These are phyloP conservation scores for Lomographa bimaculata DNA, from an alignment of 2,888 invertebrate genomes.

Conservation along the genomic window DNA sequence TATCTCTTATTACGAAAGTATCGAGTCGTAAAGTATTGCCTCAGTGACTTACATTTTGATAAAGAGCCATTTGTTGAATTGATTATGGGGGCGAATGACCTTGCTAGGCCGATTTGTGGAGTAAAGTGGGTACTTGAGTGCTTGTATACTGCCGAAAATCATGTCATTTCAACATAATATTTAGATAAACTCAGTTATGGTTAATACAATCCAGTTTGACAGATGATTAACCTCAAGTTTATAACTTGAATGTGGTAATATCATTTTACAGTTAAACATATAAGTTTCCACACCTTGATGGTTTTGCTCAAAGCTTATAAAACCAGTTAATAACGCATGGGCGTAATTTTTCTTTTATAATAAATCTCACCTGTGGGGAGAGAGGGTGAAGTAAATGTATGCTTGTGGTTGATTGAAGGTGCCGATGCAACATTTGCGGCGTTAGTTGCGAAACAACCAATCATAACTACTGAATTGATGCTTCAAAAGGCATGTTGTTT, in stretches of 20 bases:
- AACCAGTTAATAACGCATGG: too few relatives aligned
- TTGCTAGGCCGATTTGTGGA: conserved; percentile 26
- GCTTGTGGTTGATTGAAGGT: too few relatives aligned
- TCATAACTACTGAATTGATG: too few relatives aligned
- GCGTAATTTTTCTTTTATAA: too few relatives aligned
- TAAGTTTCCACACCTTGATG: conserved; percentile 2
- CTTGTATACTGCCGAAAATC: conserved; percentile 26
- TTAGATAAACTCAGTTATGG: conserved; percentile 18
- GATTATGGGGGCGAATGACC: conserved; percentile 29
- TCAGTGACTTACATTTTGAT: conserved; percentile 32
- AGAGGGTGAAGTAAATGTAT: too few relatives aligned
- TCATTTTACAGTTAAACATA: conserved; percentile 14
- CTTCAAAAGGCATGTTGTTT: too few relatives aligned
- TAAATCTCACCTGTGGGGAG: too few relatives aligned
- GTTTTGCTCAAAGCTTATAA: too few relatives aligned
- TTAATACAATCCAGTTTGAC: conserved; percentile 14
- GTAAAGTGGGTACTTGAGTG: conserved; percentile 27
- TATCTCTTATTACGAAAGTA: conserved; percentile 39
- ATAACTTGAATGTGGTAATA: conserved; percentile 18
- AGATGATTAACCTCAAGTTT: conserved; percentile 15
- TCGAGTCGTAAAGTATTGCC: conserved; percentile 22
- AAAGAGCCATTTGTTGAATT: conserved; percentile 29
- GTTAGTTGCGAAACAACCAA: too few relatives aligned
- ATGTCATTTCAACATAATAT: conserved; percentile 25
- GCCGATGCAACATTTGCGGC: too few relatives aligned